Percentiles rank a stretch among this genome's conserved stretches.
These are phyloP conservation scores for Thymallus thymallus DNA, from an alignment of 2,113 vertebrate species.

Conservation along the genomic window DNA sequence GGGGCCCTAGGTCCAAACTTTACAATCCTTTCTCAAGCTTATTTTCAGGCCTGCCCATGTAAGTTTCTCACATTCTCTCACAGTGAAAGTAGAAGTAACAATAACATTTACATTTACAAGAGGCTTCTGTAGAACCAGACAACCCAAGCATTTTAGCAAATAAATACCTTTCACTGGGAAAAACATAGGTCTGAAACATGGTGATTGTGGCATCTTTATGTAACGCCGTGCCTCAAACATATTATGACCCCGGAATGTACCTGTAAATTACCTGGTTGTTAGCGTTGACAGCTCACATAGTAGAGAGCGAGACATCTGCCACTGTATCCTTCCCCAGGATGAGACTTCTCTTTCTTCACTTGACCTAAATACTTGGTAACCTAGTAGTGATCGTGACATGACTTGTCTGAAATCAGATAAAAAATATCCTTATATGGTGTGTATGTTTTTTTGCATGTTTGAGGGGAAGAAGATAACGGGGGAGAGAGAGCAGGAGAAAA, in stretches of 20 bases:
- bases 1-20: no score
- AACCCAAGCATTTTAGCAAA: background rate
- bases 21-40: no score
- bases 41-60: no score
- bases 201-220: background rate
- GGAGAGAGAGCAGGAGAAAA: background rate
- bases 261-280: slow-evolving; percentile 10
- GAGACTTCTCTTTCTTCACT: slow-evolving; percentile 11
- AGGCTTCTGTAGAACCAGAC: background rate
- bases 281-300: background rate
- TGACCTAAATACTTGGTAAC: slow-evolving; percentile 42
- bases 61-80: background rate
- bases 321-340: slow-evolving; percentile 6
- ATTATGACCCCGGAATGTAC: background rate
- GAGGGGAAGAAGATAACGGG: background rate
- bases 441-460: background rate
- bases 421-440: background rate
- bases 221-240: background rate
- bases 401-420: slow-evolving; percentile 14
- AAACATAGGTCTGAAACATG: background rate
- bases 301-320: slow-evolving; percentile 20
- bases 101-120: background rate
- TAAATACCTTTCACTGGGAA: background rate
- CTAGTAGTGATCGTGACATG: slow-evolving; percentile 27
- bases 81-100: background rate